phyloP scores from a whole-genome alignment of 2,888 invertebrate genomes.

The Leptodirus hochenwartii region DNA sequence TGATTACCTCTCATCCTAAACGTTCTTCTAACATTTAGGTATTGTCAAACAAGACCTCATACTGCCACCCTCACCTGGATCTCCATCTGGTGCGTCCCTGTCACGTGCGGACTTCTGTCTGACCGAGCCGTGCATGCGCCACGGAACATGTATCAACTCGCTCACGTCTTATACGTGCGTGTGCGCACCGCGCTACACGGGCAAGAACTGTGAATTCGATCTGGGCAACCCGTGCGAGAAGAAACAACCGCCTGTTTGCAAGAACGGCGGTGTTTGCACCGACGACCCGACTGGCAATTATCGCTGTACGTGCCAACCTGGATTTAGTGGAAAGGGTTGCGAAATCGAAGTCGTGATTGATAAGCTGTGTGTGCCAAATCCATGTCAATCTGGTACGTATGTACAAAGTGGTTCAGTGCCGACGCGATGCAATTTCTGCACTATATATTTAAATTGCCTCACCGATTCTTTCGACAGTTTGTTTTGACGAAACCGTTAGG shows the following conservation, averaged over 20 bases:
- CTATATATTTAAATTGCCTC: too few relatives aligned
- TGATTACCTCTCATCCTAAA: too few relatives aligned
- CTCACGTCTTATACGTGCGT: constrained; percentile 67
- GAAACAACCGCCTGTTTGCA: constrained; percentile 44
- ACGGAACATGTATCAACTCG: constrained; percentile 60
- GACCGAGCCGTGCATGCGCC: constrained; percentile 67
- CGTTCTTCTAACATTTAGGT: too few relatives aligned
- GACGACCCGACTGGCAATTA: constrained; percentile 50
- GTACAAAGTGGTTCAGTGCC: constrained; percentile 44
- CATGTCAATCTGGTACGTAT: constrained; percentile 66
- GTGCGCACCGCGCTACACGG: constrained; percentile 68
- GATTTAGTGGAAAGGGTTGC: constrained; percentile 51
- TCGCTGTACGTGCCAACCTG: constrained; percentile 48
- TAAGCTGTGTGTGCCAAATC: constrained; percentile 52
- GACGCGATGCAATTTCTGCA: too few relatives aligned
- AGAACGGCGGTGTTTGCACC: constrained; percentile 53
- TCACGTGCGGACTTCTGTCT: too few relatives aligned
- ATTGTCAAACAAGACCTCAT: too few relatives aligned
- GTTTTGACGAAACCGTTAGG: too few relatives aligned
- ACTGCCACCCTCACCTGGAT: too few relatives aligned
- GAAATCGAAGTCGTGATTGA: constrained; percentile 52
- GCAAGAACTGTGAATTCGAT: constrained; percentile 75
- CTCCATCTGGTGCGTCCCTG: too few relatives aligned
- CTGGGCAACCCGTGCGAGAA: constrained; percentile 50
- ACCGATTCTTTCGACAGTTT: too few relatives aligned